Conservation (phyloP, 2,113 vertebrate species). For the Crotalus tigris region DNA sequence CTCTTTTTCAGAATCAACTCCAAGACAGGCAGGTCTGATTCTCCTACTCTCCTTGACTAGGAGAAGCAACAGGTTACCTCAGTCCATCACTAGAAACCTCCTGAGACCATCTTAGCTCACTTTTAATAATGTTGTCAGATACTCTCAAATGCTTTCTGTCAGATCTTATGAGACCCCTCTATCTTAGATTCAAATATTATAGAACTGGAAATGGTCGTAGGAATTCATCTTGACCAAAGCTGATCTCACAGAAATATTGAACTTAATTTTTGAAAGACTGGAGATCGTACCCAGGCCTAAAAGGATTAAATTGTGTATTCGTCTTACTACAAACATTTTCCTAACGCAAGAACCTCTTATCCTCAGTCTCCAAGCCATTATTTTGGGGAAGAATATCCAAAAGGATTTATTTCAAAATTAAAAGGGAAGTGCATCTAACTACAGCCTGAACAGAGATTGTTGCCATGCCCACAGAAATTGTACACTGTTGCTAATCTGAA, state of each 20-base stretch:
- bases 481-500: not conserved
- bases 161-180: not conserved
- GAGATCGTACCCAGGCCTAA: not conserved
- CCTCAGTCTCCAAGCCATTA: not conserved
- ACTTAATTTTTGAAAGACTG: not conserved
- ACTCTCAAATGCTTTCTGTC: not conserved
- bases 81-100: not conserved
- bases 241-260: not conserved
- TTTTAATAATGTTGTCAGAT: not conserved
- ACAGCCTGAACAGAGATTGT: not conserved
- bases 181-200: not conserved
- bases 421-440: not conserved
- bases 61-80: not conserved
- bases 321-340: not conserved
- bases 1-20: too few relatives aligned
- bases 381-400: not conserved
- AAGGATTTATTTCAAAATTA: not conserved
- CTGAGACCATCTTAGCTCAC: not conserved
- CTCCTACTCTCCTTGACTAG: not conserved
- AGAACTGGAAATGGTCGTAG: not conserved
- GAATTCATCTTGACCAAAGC: not conserved
- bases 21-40: too few relatives aligned
- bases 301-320: not conserved
- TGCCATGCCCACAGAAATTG: not conserved
- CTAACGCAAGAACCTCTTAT: not conserved